Evolutionary conservation across 2,113 vertebrate species (phyloP).

Genomic region (Pomatostomus ruficeps): DNA sequence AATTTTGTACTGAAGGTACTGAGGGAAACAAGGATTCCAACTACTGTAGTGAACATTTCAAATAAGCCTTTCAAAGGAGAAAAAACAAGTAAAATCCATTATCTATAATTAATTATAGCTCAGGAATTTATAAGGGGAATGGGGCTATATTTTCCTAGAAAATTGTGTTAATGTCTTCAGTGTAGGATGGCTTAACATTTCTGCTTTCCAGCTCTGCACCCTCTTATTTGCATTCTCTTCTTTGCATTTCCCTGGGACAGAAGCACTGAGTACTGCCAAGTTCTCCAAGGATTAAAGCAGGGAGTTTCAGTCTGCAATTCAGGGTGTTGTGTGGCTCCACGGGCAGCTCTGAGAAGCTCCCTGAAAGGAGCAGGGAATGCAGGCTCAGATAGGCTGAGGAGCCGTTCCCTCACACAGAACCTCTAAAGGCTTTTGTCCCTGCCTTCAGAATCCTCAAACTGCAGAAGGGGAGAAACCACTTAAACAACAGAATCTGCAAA

Average conservation of each 20-base stretch:
- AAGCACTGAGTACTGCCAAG: neutral
- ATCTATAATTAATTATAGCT: neutral
- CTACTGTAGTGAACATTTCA: neutral
- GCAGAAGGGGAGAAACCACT: neutral
- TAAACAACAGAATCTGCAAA: neutral
- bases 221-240: neutral
- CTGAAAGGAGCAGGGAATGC: neutral
- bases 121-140: neutral
- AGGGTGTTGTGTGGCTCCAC: neutral
- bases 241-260: neutral
- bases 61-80: neutral
- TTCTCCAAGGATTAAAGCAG: neutral
- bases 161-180: neutral
- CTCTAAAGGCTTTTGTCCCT: neutral
- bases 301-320: neutral
- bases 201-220: neutral
- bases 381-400: neutral
- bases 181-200: neutral
- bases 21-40: neutral
- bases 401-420: neutral
- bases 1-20: neutral
- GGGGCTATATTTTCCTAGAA: neutral
- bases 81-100: neutral
- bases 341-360: neutral
- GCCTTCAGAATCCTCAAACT: neutral